phyloP scores from a whole-genome alignment of 2,888 invertebrate species.

The Lithophane semibrunnea region DNA sequence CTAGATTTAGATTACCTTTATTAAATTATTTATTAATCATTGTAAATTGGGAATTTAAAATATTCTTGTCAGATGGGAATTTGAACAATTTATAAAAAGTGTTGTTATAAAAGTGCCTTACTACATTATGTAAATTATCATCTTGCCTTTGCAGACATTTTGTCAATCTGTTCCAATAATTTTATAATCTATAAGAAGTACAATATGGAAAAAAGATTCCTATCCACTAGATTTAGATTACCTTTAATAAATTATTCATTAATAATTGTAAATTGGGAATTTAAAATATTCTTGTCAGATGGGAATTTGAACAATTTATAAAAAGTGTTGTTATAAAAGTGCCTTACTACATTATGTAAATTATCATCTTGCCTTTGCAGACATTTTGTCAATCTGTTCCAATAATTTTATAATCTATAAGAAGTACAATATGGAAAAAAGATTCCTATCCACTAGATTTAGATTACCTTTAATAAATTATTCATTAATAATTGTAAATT shows the following conservation, averaged over 20 bases:
- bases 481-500: slow-evolving; percentile 33
- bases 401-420: not conserved
- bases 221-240: slow-evolving; percentile 26
- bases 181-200: not conserved
- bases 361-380: no score
- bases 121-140: no score
- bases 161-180: not conserved
- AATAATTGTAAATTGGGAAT: slow-evolving; percentile 30
- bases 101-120: not conserved
- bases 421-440: not conserved
- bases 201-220: not conserved
- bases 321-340: not conserved
- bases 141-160: not conserved
- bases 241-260: slow-evolving; percentile 24
- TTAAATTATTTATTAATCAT: slow-evolving; percentile 30
- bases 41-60: slow-evolving; percentile 28
- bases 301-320: slow-evolving; percentile 12
- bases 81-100: not conserved
- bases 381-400: not conserved
- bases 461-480: slow-evolving; percentile 20
- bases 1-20: slow-evolving; percentile 22
- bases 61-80: slow-evolving; percentile 41
- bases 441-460: slow-evolving; percentile 25
- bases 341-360: no score
- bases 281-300: slow-evolving; percentile 37